phyloP scores from a whole-genome alignment of 1,140 invertebrate species.

The Gryllus bimaculatus region DNA sequence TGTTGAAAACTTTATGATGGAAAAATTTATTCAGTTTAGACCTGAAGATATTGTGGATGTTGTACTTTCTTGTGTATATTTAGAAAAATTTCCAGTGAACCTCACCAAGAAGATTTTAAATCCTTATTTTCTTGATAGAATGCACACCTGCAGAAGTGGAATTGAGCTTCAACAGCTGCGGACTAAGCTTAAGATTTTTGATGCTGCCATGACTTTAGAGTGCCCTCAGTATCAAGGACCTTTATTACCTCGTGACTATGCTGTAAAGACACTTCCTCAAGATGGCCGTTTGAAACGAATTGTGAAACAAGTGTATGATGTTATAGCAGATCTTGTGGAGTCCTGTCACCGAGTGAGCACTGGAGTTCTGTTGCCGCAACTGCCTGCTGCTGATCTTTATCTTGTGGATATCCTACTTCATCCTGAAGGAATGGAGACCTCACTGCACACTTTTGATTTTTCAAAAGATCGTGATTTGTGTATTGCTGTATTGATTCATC shows the following conservation, averaged over 20 bases:
- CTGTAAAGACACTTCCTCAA: conserved; percentile 35
- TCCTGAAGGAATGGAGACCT: conserved; percentile 32
- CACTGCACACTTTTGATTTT: conserved; percentile 37
- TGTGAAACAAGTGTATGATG: conserved; percentile 38
- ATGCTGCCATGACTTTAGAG: conserved; percentile 53
- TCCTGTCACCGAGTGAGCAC: conserved; percentile 24
- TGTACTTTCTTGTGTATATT: conserved; percentile 53
- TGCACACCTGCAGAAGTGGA: conserved; percentile 37
- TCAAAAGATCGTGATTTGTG: conserved; percentile 34
- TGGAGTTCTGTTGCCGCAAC: conserved; percentile 37
- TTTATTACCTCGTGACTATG: conserved; percentile 44
- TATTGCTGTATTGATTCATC: conserved; percentile 48
- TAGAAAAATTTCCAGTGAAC: conserved; percentile 52
- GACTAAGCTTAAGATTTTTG: conserved; percentile 49
- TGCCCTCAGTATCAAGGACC: conserved; percentile 48
- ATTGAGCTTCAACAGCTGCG: conserved; percentile 29
- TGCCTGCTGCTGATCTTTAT: conserved; percentile 49
- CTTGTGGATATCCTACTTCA: conserved; percentile 52
- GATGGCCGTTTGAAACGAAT: conserved; percentile 46
- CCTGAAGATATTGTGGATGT: conserved; percentile 50
- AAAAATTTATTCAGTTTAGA: conserved; percentile 49
- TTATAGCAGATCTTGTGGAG: conserved; percentile 31
- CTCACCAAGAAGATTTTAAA: conserved; percentile 52
- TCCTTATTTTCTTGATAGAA: conserved; percentile 48
- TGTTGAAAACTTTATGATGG: conserved; percentile 44